Evolutionary conservation across 2,113 vertebrate genomes (phyloP), one percentile per base, ranked within the genome.

Genomic region (Scomber scombrus): DNA sequence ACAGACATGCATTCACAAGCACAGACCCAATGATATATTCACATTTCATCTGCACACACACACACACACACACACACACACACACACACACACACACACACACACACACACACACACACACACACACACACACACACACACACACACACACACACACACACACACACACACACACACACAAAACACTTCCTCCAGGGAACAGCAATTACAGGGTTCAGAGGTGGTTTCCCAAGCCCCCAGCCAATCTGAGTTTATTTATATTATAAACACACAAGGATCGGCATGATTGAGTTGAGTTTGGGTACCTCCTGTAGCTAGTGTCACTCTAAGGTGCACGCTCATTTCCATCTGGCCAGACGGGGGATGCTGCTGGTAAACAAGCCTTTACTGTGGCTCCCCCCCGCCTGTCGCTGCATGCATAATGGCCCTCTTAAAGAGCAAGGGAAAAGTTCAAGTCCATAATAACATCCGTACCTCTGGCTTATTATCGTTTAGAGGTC

Each of bases 181-280:
- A 63, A 82, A 82, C 58, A 47, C 51, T 29, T 49, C 49, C 58
- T 23, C 9, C 10, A 9, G 49, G 82, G 67, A 72, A 73, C 71
- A 58, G 74, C 81, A 90, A 91, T 92, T 91, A 89, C 72, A 63
- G 58, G 74, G 90, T 87, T 93, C 82, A 87, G 64, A 78, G 91
- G 88, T 88, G 78, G 66, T 70, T 85, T 89, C 72, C 80, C 75
- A 50, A 75, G 71, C 79, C 60, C 67, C 50, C 19, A 19, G 69
- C 68, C 71, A 88, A 52, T 89, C 74, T 74, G 62, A 87, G 78
- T 65, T 58, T 76, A 76, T 87, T 93, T 89, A 78, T 80, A 84
- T 84, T 88, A 82, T 67, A 79, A 89, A 89, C 76, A 82, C 82
- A 80, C 55, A 45, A 50, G 71, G 75, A 71, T 78, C 62, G 21